Evolutionary conservation across 2,113 vertebrate species (phyloP), one percentile per base, ranked within the genome.

Genomic region (Vombatus ursinus): DNA sequence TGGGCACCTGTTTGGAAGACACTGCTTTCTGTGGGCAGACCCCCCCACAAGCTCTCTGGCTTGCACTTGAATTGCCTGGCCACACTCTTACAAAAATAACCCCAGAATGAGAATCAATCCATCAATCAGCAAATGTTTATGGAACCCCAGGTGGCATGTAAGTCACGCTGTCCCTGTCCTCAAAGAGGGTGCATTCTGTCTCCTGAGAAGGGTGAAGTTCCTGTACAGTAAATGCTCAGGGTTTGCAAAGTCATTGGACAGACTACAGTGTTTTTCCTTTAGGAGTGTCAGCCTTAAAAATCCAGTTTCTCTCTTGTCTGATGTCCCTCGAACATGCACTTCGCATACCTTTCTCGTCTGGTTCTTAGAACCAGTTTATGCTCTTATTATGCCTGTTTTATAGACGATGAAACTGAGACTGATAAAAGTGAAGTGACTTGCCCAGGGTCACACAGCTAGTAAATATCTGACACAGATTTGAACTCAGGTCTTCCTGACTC

Each of bases 1-100:
- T 22, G 23, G 94, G 95, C 95, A 94, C 95, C 96, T 95, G 96
- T 92, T 96, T n/a, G 94, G 93, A 90, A 94, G 96, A 94, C 95
- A 93, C 50, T 23, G 90, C 94, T 95, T 61, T 54, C 91, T 90
- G 50, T 91, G 91, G 44, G 68, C 95, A 97, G 94, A 95, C 95
- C 96, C 92, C 44, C 89, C 91, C 31, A 14, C 12, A 61, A n/a
- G 61, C 1, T n/a, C 16, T 68, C 24, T 68, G 61, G 37, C 37
- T 16, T 16, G 3, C 61, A 16, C 37, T n/a, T 14, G 61, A 68
- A 61, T 6, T 6, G 3, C 19, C 51, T 37, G 54, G 68, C 37
- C 37, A n/a, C 37, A n/a, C 31, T 37, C 61, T 68, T 37, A 68
- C 53, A 61, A 28, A 31, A 31, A 61, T 9, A 57, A 57, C 28